Conservation (phyloP, 2,113 vertebrate species). For the Pelusios castaneus region DNA sequence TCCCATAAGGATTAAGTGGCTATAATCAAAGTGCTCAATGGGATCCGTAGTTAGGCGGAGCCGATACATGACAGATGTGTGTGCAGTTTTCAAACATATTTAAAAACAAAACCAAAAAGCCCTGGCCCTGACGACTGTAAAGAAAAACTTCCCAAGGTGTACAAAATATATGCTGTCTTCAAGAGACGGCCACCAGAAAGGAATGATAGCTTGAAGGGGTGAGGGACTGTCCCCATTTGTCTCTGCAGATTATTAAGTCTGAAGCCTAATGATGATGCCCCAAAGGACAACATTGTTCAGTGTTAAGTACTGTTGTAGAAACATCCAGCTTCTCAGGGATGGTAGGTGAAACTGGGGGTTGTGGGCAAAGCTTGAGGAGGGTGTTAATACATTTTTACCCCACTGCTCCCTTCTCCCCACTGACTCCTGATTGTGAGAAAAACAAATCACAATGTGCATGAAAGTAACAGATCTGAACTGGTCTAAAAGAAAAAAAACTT, state of each 20-base stretch:
- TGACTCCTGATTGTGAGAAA: background rate
- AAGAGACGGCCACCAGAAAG: background rate
- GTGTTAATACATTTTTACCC: background rate
- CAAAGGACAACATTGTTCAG: background rate
- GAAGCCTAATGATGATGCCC: background rate
- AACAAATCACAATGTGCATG: background rate
- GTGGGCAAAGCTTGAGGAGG: accelerated
- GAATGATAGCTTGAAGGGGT: background rate
- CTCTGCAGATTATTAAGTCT: background rate
- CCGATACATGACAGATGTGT: background rate
- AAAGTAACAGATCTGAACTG: background rate
- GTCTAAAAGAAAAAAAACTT: background rate
- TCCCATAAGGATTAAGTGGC: background rate
- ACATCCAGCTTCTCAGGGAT: background rate
- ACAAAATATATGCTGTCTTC: background rate
- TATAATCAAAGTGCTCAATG: background rate
- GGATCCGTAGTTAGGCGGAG: background rate
- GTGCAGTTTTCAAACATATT: background rate
- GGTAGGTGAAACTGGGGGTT: background rate
- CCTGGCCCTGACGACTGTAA: background rate
- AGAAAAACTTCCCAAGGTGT: background rate
- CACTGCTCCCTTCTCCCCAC: accelerated
- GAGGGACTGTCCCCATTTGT: background rate
- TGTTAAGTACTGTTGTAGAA: background rate
- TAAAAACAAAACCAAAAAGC: background rate